Conservation (phyloP, 92 coral and sea anemone species). For the Paragorgia papillata region DNA sequence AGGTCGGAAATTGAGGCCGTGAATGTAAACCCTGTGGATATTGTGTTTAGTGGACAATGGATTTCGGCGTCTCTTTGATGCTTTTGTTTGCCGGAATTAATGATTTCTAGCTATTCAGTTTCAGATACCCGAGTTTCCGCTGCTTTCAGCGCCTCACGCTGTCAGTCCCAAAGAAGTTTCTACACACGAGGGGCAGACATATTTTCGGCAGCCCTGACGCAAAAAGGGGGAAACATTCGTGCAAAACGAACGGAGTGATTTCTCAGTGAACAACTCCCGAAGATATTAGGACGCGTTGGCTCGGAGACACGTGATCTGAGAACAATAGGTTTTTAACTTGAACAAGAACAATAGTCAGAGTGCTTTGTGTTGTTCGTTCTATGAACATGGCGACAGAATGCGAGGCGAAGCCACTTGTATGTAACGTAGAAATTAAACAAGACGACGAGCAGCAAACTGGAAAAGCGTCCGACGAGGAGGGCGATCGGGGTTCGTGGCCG, state of each 20-base stretch:
- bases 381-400: constrained; percentile 38
- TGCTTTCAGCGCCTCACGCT: constrained; percentile 26
- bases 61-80: constrained; percentile 36
- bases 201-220: background rate
- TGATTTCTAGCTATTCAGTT: constrained; percentile 40
- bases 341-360: constrained; percentile 48
- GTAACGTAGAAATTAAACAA: constrained; percentile 18
- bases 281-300: constrained; percentile 6
- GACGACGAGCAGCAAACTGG: constrained; percentile 31
- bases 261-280: no score
- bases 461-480: background rate
- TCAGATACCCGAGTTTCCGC: constrained; percentile 42
- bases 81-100: constrained; percentile 38
- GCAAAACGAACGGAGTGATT: background rate
- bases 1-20: constrained; percentile 28
- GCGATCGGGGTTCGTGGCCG: constrained; percentile 12
- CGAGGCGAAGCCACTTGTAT: constrained; percentile 21
- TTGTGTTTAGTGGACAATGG: constrained; percentile 32
- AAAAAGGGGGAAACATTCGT: background rate
- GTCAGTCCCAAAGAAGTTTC: background rate
- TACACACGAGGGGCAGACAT: constrained; percentile 21
- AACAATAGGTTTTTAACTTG: constrained; percentile 26
- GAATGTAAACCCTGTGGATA: constrained; percentile 21
- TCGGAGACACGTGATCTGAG: constrained; percentile 15
- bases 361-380: constrained; percentile 29